Percentiles rank a stretch among this genome's conserved stretches.
Evolutionary conservation across 2,113 vertebrate genomes (phyloP).

Genomic region (Oceanodroma tethys): DNA sequence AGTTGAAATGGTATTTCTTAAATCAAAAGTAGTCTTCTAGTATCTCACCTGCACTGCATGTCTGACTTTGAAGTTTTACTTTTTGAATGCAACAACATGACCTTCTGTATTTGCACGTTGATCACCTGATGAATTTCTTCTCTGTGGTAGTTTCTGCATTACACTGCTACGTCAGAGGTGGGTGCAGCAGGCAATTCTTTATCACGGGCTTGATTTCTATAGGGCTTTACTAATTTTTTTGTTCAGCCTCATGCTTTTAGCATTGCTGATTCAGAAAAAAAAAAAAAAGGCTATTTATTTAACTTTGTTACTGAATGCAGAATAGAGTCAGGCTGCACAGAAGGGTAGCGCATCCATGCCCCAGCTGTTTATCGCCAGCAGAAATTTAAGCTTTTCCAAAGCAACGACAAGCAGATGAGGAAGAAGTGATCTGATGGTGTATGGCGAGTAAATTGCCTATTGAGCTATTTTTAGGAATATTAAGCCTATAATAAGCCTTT

Average conservation of each 20-base stretch:
- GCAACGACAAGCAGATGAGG: neutral
- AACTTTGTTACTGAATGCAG: neutral
- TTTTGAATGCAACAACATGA: fast-evolving
- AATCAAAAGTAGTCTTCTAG: too few relatives aligned
- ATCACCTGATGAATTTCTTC: neutral
- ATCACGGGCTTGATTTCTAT: fast-evolving
- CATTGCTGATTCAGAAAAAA: neutral
- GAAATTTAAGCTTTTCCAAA: neutral
- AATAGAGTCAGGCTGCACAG: neutral
- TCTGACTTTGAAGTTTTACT: neutral
- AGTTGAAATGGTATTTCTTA: neutral
- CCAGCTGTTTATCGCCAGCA: neutral
- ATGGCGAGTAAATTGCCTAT: neutral
- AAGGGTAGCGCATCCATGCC: neutral
- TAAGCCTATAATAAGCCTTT: neutral
- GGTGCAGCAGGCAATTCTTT: fast-evolving
- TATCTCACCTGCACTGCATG: fast-evolving
- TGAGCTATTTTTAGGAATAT: neutral
- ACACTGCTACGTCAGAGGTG: neutral
- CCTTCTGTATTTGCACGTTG: neutral
- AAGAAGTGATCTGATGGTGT: fast-evolving
- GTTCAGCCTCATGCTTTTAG: neutral
- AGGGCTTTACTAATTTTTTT: neutral
- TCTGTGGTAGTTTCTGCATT: neutral
- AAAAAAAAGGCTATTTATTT: neutral